Percentiles rank a stretch among this genome's conserved stretches.
Evolutionary conservation across 2,888 invertebrate species (phyloP).

Genomic region (Zygogramma bicolorata): DNA sequence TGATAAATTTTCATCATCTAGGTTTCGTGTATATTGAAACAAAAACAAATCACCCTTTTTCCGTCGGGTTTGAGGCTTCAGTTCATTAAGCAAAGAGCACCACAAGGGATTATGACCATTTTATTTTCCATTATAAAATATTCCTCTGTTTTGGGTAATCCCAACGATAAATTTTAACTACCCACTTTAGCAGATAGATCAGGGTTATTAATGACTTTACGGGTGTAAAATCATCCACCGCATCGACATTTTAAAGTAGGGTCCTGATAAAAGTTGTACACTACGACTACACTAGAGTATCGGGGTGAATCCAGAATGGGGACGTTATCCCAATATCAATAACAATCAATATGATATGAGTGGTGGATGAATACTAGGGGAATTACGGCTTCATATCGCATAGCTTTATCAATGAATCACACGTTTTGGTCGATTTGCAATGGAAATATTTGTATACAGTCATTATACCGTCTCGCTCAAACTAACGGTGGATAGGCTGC

Average conservation of each 20-base stretch:
- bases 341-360: background rate
- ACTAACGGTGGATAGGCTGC: too few relatives aligned
- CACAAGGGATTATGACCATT: slow-evolving; percentile 36
- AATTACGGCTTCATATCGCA: background rate
- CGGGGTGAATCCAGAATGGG: background rate
- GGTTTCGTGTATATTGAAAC: background rate
- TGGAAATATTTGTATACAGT: too few relatives aligned
- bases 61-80: slow-evolving; percentile 24
- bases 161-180: slow-evolving; percentile 39
- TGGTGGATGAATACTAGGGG: background rate
- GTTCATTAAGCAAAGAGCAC: slow-evolving; percentile 37
- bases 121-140: slow-evolving; percentile 42
- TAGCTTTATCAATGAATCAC: too few relatives aligned
- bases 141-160: slow-evolving; percentile 38
- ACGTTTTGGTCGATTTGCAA: too few relatives aligned
- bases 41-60: slow-evolving; percentile 10
- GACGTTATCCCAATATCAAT: background rate
- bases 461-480: too few relatives aligned
- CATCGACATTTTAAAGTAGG: slow-evolving; percentile 29
- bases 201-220: slow-evolving; percentile 38
- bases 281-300: background rate
- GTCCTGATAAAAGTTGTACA: slow-evolving; percentile 16
- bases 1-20: background rate
- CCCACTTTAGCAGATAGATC: slow-evolving; percentile 41
- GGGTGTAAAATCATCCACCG: slow-evolving; percentile 37